Evolutionary conservation across 2,797 vertebrate genomes (phyloP), one percentile per base, ranked within the genome.

Genomic region (Euthynnus affinis): DNA sequence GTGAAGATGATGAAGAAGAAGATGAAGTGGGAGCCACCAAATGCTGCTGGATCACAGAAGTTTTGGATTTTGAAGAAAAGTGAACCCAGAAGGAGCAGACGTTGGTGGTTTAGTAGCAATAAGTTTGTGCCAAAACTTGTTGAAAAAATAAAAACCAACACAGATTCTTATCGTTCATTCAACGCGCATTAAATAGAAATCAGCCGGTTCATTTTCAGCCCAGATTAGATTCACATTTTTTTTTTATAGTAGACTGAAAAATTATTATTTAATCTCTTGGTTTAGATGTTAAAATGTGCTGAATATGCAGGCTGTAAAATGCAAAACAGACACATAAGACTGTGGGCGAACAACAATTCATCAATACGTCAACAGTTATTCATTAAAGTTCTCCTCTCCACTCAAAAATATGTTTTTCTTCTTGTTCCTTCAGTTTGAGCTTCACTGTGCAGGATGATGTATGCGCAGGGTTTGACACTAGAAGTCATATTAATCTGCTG

Each of bases 81-180:
- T 40, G 53, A 62, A 74, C 23, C 69, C 68, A 62, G 52, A 27
- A 23, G 69, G 71, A 69, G 7, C 55, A 76, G 29, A 40, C 29
- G 73, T 27, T 58, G 25, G 27, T 48, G 23, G 72, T 65, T 77
- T 27, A 44, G 13, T 1, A 53, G 55, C 34, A 60, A 49, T 3
- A 37, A 6, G 14, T 66, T 12, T 44, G 55, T 18, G 78, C 23
- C 68, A 65, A 48, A 55, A 53, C 34, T 49, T 32, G 5, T 25
- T 18, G 18, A 61, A 67, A 37, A 52, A 67, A n/a, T n/a, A n/a
- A n/a, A n/a, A n/a, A n/a, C n/a, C n/a, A n/a, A 42, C 34, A 65
- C 29, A 55, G 17, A 51, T 12, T 20, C 34, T 7, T 8, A 49
- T 42, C 15, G 10, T 29, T 59, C 37, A 18, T 49, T 20, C 18